Evolutionary conservation across 2,113 vertebrate genomes (phyloP).

Genomic region (Oplegnathus fasciatus): DNA sequence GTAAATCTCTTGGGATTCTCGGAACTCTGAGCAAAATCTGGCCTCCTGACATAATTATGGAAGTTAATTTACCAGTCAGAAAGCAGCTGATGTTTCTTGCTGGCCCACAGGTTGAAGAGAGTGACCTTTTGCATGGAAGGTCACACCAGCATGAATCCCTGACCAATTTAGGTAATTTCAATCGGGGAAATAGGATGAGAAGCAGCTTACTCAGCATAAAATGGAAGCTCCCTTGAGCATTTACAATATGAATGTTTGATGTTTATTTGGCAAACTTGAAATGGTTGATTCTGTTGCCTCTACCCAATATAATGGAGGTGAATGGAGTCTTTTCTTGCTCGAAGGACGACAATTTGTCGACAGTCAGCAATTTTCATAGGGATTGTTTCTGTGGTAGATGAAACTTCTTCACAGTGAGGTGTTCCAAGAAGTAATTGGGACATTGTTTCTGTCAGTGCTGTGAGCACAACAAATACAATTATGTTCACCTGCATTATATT

Average conservation of each 20-base stretch:
- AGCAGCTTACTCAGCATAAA: background rate
- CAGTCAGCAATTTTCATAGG: background rate
- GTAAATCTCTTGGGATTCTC: background rate
- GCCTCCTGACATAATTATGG: background rate
- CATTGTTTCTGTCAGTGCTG: background rate
- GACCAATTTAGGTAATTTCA: background rate
- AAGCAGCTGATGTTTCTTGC: background rate
- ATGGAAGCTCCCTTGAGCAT: background rate
- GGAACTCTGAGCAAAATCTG: background rate
- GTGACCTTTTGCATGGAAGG: background rate
- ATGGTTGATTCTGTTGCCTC: no score
- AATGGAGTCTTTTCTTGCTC: background rate
- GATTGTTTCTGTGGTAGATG: background rate
- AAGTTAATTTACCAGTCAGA: background rate
- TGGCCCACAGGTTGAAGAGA: background rate
- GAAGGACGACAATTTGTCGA: no score
- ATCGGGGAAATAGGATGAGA: background rate
- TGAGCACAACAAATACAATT: no score
- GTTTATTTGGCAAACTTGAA: no score
- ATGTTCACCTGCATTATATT: background rate
- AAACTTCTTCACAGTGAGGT: background rate
- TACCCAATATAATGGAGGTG: background rate
- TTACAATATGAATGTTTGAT: no score
- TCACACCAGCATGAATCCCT: background rate
- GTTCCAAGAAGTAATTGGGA: background rate